Conservation (phyloP, 2,113 vertebrate species). For the Egretta garzetta region DNA sequence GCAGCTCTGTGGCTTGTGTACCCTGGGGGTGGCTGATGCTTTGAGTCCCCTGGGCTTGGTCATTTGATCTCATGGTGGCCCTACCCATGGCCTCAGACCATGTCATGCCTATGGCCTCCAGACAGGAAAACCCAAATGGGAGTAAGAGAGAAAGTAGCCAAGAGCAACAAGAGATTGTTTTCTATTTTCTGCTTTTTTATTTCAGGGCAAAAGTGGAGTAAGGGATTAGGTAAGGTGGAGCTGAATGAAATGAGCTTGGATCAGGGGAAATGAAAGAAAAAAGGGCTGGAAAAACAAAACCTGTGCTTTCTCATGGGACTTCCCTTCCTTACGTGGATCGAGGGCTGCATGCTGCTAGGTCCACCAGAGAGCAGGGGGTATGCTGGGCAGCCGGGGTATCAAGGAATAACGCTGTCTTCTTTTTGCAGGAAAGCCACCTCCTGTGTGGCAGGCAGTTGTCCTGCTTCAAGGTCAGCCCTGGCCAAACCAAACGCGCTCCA, state of each 20-base stretch:
- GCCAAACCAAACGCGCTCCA: accelerated
- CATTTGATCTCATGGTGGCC: background rate
- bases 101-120: background rate
- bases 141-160: background rate
- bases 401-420: background rate
- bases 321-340: background rate
- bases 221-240: background rate
- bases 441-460: background rate
- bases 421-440: background rate
- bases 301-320: background rate
- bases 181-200: background rate
- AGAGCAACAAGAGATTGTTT: background rate
- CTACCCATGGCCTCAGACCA: background rate
- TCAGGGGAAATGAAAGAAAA: background rate
- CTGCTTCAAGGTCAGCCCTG: background rate
- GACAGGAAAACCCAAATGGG: background rate
- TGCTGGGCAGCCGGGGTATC: background rate
- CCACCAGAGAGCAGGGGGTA: background rate
- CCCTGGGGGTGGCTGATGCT: background rate
- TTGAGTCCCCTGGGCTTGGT: background rate
- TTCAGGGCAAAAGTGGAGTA: background rate
- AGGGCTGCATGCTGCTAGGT: background rate
- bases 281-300: background rate
- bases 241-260: background rate
- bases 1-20: accelerated